phyloP scores from a whole-genome alignment of 2,797 vertebrate species.

The Pipistrellus pygmaeus region DNA sequence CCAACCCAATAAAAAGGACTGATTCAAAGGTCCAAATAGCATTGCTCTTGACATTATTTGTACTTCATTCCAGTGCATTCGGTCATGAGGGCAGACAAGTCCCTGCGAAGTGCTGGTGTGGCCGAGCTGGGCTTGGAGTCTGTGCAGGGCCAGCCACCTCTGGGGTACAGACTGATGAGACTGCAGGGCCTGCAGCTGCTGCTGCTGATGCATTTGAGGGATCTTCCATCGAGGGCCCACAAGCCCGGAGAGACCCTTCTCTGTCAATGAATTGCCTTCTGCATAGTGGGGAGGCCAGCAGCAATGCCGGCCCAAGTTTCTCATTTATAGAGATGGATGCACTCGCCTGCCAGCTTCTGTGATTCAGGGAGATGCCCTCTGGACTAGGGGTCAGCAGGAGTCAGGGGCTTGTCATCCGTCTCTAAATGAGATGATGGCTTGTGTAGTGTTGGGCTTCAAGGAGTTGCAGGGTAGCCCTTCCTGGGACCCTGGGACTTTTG shows the following conservation, averaged over 20 bases:
- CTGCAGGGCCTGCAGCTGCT: not conserved
- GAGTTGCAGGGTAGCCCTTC: not conserved
- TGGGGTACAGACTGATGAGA: not conserved
- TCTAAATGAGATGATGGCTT: not conserved
- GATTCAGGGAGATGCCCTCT: not conserved
- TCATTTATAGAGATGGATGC: not conserved
- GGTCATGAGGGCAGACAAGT: not conserved
- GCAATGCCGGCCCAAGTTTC: not conserved
- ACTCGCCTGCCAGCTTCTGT: not conserved
- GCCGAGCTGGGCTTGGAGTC: not conserved
- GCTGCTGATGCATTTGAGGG: not conserved
- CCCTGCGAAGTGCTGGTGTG: not conserved
- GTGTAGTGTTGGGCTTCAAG: not conserved
- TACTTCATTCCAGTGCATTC: not conserved
- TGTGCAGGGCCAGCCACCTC: not conserved
- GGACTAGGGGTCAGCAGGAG: not conserved
- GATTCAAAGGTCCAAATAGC: not conserved
- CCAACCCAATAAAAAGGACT: not conserved
- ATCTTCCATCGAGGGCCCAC: rapidly evolving
- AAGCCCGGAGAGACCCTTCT: not conserved
- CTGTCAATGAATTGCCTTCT: not conserved
- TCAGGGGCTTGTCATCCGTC: not conserved
- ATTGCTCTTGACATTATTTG: not conserved
- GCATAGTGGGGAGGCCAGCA: not conserved
- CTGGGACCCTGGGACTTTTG: not conserved